Evolutionary conservation across 2,797 vertebrate genomes (phyloP), one percentile per base, ranked within the genome.

Genomic region (Semotilus atromaculatus): DNA sequence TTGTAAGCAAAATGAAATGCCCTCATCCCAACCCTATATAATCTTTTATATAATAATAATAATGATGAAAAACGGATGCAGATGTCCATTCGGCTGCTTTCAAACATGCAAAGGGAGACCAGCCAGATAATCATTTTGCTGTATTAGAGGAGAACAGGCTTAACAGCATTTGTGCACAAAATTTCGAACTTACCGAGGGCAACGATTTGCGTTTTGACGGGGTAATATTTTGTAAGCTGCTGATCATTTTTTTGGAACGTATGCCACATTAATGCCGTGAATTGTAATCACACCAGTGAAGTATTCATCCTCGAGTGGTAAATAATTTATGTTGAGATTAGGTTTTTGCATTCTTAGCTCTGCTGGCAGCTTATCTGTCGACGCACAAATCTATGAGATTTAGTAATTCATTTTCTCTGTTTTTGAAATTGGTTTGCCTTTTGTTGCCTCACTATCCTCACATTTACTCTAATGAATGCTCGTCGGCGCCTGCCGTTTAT

Each of bases 241-340:
- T 67, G 84, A n/a, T 73, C 45, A 58, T 51, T n/a, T 64, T 85
- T 79, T 67, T 81, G 68, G 84, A 91, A 91, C 87, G 71, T 91
- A 91, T 90, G 90, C 88, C 90, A 87, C 67, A 73, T 72, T 90
- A 75, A 88, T 88, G 55, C 82, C 4, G 31, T 91, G 90, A 90
- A 93, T 92, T 92, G 89, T 87, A 88, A 88, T 89, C 84, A 91
- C 89, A 86, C 86, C 75, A 89, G 85, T 51, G 85, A 86, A 83
- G 88, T 86, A 91, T 88, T 91, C 68, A 86, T 89, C 84, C 92
- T 83, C 82, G 82, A 80, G 87, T 34, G 58, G 84, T 83, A 85
- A 92, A 89, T 91, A 91, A 92, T 91, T 45, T 88, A 75, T 84
- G 88, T 90, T 84, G 87, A 91, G 92, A 93, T 93, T 91, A 91